Evolutionary conservation across 2,113 vertebrate species (phyloP), one percentile per base, ranked within the genome.

Genomic region (Scalopus aquaticus): DNA sequence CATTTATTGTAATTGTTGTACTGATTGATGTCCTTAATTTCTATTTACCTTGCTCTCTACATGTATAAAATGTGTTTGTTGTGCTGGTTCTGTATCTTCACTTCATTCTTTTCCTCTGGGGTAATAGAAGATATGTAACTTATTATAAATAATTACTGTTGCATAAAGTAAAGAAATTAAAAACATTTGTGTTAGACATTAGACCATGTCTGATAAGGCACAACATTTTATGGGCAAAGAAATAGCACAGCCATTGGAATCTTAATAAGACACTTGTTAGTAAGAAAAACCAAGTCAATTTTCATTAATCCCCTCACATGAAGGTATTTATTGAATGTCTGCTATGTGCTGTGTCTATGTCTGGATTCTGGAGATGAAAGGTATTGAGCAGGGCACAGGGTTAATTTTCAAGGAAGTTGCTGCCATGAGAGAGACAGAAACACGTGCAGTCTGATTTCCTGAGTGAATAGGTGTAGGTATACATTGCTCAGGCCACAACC

Each of bases 1-100:
- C 85, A 93, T 95, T 97, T 97, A 92, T 97, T 97, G 96, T 73
- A 96, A 85, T 96, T 37, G 9, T 30, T 69, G 2, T 86, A 76
- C 56, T 51, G 10, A 49, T 12, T 13, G 9, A 60, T 13, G 13
- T 3, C 84, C 54, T 90, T 58, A 6, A 37, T 77, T 82, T 83
- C 84, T 17, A 4, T 60, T 54, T 44, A n/a, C 1, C 7, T 30
- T 9, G 24, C 51, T 83, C 22, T 77, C 70, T 73, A 22, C 37
- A 15, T 42, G 79, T 83, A 60, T 24, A 19, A 49, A 73, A 72
- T 37, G 7, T 84, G 24, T 51, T 74, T 84, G 9, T 42, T 44
- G 26, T 70, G 10, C 11, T 82, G 6, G 13, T n/a, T 82, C 85
- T 51, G 9, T 15, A 9, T 70, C 58, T 42, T 85, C 12, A 54